A percentile compares a stretch with the other conserved stretches of the same genome.
phyloP scores from a whole-genome alignment of 1,140 invertebrate genomes.

The Lordiphosa collinella region DNA sequence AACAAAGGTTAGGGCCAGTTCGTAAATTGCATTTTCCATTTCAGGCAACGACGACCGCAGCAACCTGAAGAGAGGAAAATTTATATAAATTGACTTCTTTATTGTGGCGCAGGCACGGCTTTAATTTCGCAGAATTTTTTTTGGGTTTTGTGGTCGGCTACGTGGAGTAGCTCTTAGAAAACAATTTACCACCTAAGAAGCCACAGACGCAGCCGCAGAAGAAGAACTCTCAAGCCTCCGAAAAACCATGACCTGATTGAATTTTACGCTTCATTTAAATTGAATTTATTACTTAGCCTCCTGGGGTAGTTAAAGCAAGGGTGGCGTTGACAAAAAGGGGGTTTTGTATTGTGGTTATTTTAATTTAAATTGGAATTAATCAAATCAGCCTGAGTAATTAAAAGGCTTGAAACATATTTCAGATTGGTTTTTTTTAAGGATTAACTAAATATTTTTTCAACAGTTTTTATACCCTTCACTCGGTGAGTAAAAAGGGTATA shows the following conservation, averaged over 20 bases:
- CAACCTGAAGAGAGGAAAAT: conserved; percentile 55
- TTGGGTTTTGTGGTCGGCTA: background rate
- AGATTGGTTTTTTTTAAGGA: no score
- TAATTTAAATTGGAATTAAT: no score
- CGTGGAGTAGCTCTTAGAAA: conserved; percentile 16
- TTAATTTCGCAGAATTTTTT: conserved; percentile 65
- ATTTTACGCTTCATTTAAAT: conserved; percentile 78
- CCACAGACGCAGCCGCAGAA: conserved; percentile 54
- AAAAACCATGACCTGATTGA: conserved; percentile 68
- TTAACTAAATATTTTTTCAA: no score
- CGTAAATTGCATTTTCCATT: conserved; percentile 61
- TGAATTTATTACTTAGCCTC: conserved; percentile 60
- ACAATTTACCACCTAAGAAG: conserved; percentile 75
- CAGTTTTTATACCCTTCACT: no score
- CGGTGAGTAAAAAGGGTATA: no score
- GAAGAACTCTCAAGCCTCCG: conserved; percentile 13
- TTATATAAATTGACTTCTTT: conserved; percentile 76
- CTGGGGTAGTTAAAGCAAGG: background rate
- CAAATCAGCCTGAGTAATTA: no score
- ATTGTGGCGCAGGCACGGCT: conserved; percentile 58
- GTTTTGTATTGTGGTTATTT: no score
- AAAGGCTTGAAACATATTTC: no score
- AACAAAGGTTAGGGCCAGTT: conserved; percentile 45
- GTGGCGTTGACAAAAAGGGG: background rate
- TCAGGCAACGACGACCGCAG: conserved; percentile 39